phyloP scores from a whole-genome alignment of 1,140 invertebrate species.

The Drosophila erecta region DNA sequence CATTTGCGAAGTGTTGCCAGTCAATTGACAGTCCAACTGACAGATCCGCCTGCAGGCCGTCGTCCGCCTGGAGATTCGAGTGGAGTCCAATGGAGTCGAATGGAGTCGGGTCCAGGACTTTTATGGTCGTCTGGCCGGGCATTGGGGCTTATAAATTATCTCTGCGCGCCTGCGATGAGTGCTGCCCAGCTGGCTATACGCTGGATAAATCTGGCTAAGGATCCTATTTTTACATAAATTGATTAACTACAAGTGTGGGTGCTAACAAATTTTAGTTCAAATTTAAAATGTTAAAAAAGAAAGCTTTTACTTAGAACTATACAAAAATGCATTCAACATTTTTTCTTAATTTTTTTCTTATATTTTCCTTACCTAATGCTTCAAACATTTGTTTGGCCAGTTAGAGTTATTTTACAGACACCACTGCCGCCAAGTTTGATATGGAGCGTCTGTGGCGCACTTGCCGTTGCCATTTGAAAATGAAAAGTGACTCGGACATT shows the following conservation, averaged over 20 bases:
- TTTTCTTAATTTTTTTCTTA: too few species aligned
- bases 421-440: constrained; percentile 31
- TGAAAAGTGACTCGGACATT: constrained; percentile 70
- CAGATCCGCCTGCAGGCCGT: constrained; percentile 73
- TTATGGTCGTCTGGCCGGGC: constrained; percentile 66
- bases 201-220: constrained; percentile 14
- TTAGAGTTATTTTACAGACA: constrained; percentile 1
- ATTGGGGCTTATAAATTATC: constrained; percentile 76
- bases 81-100: constrained; percentile 6
- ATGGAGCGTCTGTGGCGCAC: constrained; percentile 56
- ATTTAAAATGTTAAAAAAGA: too few species aligned
- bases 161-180: constrained; percentile 34
- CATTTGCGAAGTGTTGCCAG: constrained; percentile 73
- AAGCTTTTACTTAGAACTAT: too few species aligned
- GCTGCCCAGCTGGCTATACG: constrained; percentile 13
- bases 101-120: constrained; percentile 60
- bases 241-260: too few species aligned
- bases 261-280: too few species aligned
- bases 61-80: constrained; percentile 13
- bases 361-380: not conserved
- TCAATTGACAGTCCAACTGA: constrained; percentile 81
- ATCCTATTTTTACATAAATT: not conserved
- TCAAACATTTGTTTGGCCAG: not conserved
- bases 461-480: constrained; percentile 80
- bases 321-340: too few species aligned